Base-by-base conservation (phyloP, 2,888 invertebrate species). In the Pedicia rivosa region DNA sequence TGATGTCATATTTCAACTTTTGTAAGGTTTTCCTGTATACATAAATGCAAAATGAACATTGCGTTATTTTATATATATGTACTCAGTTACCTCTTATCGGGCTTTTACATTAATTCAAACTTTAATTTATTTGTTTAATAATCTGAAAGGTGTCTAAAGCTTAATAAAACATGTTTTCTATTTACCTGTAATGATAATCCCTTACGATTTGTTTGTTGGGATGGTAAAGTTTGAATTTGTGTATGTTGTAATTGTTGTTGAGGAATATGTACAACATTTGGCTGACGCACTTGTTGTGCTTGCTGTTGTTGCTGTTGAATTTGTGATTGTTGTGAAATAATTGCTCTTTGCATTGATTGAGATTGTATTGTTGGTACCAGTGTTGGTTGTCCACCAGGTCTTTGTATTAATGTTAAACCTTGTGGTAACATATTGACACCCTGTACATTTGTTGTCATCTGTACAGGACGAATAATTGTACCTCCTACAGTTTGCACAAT, bases 351-450 rank as follows among this genome's bases (percentile, higher is more conserved):
- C 29, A 48, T 47, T 27, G 47, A 48, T 32, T 41, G 45, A 35
- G 51, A 39, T n/a, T 49, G 51, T 38, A 53, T 50, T 29, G 54
- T 51, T 49, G 61, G 61, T 41, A 61, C 60, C 39, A 61, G 41
- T 47, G 60, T 60, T 22, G 61, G 59, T 43, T 57, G 62, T 42
- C 60, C 61, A 8, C 61, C 61, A 28, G 59, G 60, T 37, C 61
- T 51, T 45, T 62, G 62, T 36, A 62, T 61, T 15, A 62, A 47
- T 29, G 61, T 61, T 31, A 62, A 47, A 24, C 60, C 60, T 45
- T 59, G 58, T 40, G 59, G 59, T 40, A 61, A 45, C 36, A 56
- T 51, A 38, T 56, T 46, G 8, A 56, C 51, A 33, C 50, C 50
- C 42, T 55, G 52, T 10, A 53, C 49, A 41, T 55, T 54, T 12